Base-by-base conservation (phyloP, 1,140 invertebrate genomes). In the Zaprionus africanus region DNA sequence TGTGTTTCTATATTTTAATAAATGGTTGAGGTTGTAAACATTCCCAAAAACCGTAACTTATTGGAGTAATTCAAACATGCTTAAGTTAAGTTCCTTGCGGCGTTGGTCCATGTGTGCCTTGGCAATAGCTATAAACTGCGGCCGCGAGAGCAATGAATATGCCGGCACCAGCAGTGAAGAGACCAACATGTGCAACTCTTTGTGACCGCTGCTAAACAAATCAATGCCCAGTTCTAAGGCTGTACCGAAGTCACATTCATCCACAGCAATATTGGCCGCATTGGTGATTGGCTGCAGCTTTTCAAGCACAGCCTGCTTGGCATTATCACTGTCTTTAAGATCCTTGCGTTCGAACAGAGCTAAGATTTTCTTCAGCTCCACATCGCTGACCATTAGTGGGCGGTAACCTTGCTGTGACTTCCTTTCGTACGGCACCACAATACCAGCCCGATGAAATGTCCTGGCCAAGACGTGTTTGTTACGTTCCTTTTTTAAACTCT, bases 161-260 rank as follows among this genome's bases (percentile, higher is more conserved):
- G 96, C 96, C n/a, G 96, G 94, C 22, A 94, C 94, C 9, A 99
- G 93, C 73, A 97, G 93, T 71, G 94, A 94, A 31, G 95, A 85
- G 2, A 95, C 94, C 58, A 94, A 94, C 26, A 94, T 93, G 93
- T 98, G 95, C 49, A 98, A 94, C 63, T 94, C 93, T 59, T 94
- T 91, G 63, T 95, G 92, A 1, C 97, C 97, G 83, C 95, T 96
- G 69, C 94, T 95, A 87, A 99, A 97, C 17, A 99, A 92, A 93
- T 98, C 95, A 38, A 98, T 95, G 0, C 97, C 98, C 28, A 98
- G 93, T 93, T 99, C 98, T 2, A 99, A 88, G 5, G 97, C 96
- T 58, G 62, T 98, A 1, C 98, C 98, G 94, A 98, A 98, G 93
- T 99, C 98, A 92, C 97, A 98, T 93, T 99, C 98, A 92, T 99